Base-by-base conservation (phyloP, 1,140 invertebrate species). In the Acarapis woodi region DNA sequence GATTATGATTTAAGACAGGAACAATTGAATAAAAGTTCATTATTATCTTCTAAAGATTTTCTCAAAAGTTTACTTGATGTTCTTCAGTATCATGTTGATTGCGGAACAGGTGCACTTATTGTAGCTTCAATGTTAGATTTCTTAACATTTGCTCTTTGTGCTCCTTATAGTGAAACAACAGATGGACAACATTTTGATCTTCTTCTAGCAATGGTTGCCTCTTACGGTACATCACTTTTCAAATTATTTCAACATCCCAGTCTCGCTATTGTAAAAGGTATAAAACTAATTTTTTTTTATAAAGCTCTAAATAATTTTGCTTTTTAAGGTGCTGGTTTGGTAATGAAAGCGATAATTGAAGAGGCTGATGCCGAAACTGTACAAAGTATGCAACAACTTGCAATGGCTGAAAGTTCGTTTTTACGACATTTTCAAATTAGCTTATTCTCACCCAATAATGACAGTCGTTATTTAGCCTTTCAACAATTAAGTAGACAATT, bases 111-210 rank as follows among this genome's bases (percentile, higher is more conserved):
- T 19, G 66, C 66, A 26, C 49, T 70, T 12, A 62, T 71, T 15
- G 66, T 71, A 30, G 57, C 65, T 16, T 77, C 83, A 24, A 90
- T 99, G 80, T 62, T 99, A 48, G 93, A 99, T 59, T 88, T 99
- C 52, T 60, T 99, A 42, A 97, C 88, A n/a, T 99, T 90, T 62
- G 74, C 85, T 4, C 61, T 99, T 8, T 97, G 90, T 61, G 78
- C 90, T 41, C 93, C 93, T 16, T 99, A 96, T 59, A 88, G 80
- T 54, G 93, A 99, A 61, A 97, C 93, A 22, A 97, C 93, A 0
- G 82, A 93, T 52, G 83, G 87, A 15, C 78, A 78, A 49, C 77
- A 93, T 52, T 99, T 99, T 61, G 90, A 99, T 54, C 71, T 69
- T 41, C 59, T 99, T 23, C 57, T 97, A 23, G 76, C 87, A 58